Conservation (phyloP, 2,888 invertebrate genomes). For the Chromoteleia sp. region DNA sequence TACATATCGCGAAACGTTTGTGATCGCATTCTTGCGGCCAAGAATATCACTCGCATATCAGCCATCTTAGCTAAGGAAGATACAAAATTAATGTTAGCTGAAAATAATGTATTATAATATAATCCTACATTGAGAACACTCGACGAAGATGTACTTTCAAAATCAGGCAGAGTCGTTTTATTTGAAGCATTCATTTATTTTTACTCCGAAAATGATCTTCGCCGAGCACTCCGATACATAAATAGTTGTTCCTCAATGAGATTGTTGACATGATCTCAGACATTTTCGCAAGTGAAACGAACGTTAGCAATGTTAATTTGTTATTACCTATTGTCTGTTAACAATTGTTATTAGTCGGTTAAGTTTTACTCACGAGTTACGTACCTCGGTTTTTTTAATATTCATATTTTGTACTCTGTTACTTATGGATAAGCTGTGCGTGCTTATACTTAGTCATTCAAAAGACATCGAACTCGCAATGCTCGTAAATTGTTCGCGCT, state of each 20-base stretch:
- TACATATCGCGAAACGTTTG: slow-evolving; percentile 75
- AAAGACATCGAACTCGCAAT: slow-evolving; percentile 26
- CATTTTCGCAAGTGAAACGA: slow-evolving; percentile 62
- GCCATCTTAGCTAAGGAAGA: slow-evolving; percentile 70
- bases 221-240: slow-evolving; percentile 24
- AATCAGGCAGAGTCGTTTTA: slow-evolving; percentile 5
- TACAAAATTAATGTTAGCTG: slow-evolving; percentile 52
- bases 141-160: slow-evolving; percentile 11
- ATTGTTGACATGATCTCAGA: slow-evolving; percentile 39
- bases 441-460: slow-evolving; percentile 17
- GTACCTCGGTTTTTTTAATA: background rate
- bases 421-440: background rate
- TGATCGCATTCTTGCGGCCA: slow-evolving; percentile 80
- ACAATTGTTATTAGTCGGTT: background rate
- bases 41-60: slow-evolving; percentile 83
- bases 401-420: slow-evolving; percentile 3
- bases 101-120: slow-evolving; percentile 48
- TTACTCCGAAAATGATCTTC: slow-evolving; percentile 9
- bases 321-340: slow-evolving; percentile 18
- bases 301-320: slow-evolving; percentile 29
- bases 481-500: background rate
- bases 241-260: slow-evolving; percentile 62
- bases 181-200: slow-evolving; percentile 18
- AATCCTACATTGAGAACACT: slow-evolving; percentile 12
- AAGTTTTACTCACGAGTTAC: slow-evolving; percentile 2